Evolutionary conservation across 1,140 invertebrate genomes (phyloP).

Genomic region (Venturia canescens): DNA sequence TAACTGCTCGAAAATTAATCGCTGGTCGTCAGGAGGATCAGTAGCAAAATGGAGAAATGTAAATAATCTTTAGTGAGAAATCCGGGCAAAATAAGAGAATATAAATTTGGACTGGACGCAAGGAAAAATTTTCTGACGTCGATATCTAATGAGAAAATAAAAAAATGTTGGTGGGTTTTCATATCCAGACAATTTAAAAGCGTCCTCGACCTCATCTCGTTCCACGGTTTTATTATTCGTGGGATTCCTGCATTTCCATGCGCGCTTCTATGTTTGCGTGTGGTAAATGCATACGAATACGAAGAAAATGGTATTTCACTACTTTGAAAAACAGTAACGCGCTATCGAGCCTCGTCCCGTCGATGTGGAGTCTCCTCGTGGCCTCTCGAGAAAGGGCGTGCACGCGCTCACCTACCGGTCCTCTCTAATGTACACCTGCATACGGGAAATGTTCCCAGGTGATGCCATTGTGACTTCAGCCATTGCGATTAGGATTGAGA

Average conservation of each 20-base stretch:
- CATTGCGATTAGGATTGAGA: slow-evolving; percentile 53
- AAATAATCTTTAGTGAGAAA: too few relatives aligned
- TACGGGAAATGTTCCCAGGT: slow-evolving; percentile 73
- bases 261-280: not conserved
- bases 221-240: slow-evolving; percentile 32
- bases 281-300: slow-evolving; percentile 13
- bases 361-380: not conserved
- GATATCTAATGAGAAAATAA: too few relatives aligned
- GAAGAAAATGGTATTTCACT: slow-evolving; percentile 60
- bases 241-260: slow-evolving; percentile 35
- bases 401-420: slow-evolving; percentile 33
- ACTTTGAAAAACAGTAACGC: not conserved
- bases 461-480: slow-evolving; percentile 68
- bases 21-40: too few relatives aligned
- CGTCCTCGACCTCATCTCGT: slow-evolving; percentile 52
- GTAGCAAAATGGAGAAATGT: too few relatives aligned
- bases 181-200: not conserved
- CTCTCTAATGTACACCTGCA: slow-evolving; percentile 61
- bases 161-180: too few relatives aligned
- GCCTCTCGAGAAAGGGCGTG: slow-evolving; percentile 64
- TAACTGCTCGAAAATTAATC: too few relatives aligned
- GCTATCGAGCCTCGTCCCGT: not conserved
- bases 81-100: too few relatives aligned
- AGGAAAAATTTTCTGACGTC: slow-evolving; percentile 15
- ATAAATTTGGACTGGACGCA: too few relatives aligned